Evolutionary conservation across 2,797 vertebrate genomes (phyloP), one percentile per base, ranked within the genome.

Genomic region (Phyllotis vaccarum): DNA sequence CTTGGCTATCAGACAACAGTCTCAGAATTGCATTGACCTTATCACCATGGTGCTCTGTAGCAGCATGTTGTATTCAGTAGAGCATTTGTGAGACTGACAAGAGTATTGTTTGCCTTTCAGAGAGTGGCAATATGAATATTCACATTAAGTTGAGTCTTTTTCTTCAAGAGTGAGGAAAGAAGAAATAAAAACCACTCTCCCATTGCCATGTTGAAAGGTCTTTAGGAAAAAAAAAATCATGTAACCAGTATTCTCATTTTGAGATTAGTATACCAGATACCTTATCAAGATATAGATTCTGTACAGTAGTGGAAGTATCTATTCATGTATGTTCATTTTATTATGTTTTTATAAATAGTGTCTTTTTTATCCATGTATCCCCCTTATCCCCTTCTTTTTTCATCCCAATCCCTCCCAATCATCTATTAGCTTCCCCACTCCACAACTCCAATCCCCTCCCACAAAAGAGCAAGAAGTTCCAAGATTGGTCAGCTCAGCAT

Each of bases 221-320:
- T 58, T 85, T 87, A 76, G 37, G 91, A 91, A 66, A 21, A 83
- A 92, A 31, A 4, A 82, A 52, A n/a, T 24, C 14, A 85, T 17
- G 91, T 49, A 83, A 83, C 1, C 27, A 86, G 46, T 60, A 68
- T 54, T 40, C 37, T 31, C 60, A 56, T 70, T 81, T 70, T 90
- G 37, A 37, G 60, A 79, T 89, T 89, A 46, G 11, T 24, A 58
- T 56, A 27, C 31, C 56, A 81, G n/a, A 16, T 16, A 89, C 62
- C 5, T 89, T 94, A 62, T 66, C 5, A 80, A 83, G 14, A 21
- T n/a, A 52, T 56, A 13, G 2, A 24, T 81, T 86, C 85, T 94
- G 21, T 86, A 37, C 16, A 94, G 86, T 14, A 96, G 62, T 34
- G n/a, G n/a, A n/a, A n/a, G n/a, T n/a, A n/a, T n/a, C n/a, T n/a